phyloP scores from a whole-genome alignment of 2,113 vertebrate species.

The Prionailurus bengalensis region DNA sequence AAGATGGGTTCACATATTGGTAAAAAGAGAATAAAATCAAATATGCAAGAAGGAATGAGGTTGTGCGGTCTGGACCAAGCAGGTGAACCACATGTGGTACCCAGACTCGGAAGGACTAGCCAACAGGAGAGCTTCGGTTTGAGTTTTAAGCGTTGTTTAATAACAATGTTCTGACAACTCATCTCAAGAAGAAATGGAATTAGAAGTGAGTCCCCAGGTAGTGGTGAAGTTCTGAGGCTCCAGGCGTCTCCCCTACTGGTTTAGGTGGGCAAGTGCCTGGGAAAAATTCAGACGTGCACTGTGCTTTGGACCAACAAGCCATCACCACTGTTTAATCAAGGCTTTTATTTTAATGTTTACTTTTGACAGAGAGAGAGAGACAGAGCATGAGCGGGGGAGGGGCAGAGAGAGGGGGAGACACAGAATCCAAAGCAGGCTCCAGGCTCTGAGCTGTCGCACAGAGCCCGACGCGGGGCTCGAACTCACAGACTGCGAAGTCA shows the following conservation, averaged over 20 bases:
- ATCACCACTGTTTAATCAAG: fast-evolving
- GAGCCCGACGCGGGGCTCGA: too few relatives aligned
- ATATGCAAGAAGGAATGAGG: not conserved
- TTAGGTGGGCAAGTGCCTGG: not conserved
- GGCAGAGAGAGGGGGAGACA: too few relatives aligned
- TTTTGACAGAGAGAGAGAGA: too few relatives aligned
- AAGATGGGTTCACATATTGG: not conserved
- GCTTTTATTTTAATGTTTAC: too few relatives aligned
- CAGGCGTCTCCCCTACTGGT: not conserved
- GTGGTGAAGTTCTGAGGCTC: not conserved
- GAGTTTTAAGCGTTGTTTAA: not conserved
- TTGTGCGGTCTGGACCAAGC: fast-evolving
- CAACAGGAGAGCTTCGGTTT: too few relatives aligned
- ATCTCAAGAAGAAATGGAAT: not conserved
- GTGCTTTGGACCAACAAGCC: not conserved
- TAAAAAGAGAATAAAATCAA: not conserved
- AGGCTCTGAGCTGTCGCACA: too few relatives aligned
- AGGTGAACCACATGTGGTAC: fast-evolving
- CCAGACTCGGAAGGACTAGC: not conserved
- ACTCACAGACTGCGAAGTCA: too few relatives aligned
- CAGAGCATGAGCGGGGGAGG: too few relatives aligned
- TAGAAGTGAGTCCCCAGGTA: not conserved
- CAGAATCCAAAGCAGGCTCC: too few relatives aligned
- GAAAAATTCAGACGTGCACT: not conserved
- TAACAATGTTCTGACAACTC: not conserved